phyloP scores from a whole-genome alignment of 1,140 invertebrate genomes.

The Lepidotrigona ventralis region DNA sequence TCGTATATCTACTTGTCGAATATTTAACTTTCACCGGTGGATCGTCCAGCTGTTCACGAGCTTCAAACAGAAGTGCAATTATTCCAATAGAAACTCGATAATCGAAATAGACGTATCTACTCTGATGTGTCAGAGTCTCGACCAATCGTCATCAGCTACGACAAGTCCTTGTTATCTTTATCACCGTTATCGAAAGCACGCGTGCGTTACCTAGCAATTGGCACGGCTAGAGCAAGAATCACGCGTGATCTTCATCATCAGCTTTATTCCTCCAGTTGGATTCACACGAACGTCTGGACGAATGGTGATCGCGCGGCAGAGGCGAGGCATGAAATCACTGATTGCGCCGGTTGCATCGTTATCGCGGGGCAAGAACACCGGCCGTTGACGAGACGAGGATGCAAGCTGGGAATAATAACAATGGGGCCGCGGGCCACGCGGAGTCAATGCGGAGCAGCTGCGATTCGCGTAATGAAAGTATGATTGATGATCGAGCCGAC shows the following conservation, averaged over 20 bases:
- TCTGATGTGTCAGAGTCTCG: background rate
- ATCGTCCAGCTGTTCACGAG: background rate
- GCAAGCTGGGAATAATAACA: constrained; percentile 72
- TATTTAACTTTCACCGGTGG: background rate
- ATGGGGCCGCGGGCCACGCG: constrained; percentile 71
- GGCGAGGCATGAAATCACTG: constrained; percentile 42
- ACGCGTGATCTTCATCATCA: background rate
- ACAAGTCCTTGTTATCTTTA: background rate
- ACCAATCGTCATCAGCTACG: background rate
- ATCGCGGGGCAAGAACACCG: constrained; percentile 27
- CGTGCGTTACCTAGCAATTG: background rate
- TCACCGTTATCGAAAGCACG: background rate
- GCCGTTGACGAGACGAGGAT: background rate
- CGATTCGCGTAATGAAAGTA: constrained; percentile 80
- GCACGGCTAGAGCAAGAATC: constrained; percentile 15
- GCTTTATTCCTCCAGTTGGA: background rate
- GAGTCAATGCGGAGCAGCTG: constrained; percentile 72
- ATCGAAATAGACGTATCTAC: background rate
- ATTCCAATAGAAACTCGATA: background rate
- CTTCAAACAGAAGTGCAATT: background rate
- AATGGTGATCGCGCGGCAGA: constrained; percentile 19
- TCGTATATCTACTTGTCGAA: background rate
- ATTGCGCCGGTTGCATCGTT: constrained; percentile 36
- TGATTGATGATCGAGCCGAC: constrained; percentile 78
- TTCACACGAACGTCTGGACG: background rate